Base-by-base conservation (phyloP, 2,888 invertebrate genomes). In the Drosophila infuscata region DNA sequence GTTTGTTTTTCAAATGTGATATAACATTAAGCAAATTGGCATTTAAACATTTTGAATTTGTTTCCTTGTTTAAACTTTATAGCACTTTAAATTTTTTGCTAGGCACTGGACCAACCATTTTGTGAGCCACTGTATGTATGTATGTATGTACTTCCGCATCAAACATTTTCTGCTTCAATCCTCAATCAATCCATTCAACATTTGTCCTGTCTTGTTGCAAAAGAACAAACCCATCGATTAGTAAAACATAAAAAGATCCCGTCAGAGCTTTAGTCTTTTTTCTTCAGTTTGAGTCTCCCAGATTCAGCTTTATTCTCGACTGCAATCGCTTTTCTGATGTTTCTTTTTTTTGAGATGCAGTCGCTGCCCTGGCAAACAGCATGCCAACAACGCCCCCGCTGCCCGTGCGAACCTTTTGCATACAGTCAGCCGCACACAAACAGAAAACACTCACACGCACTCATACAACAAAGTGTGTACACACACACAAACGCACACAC, bases 381-480 rank as follows among this genome's bases (percentile, higher is more conserved):
- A 59, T 53, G 66, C 43, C 59, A 72, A 63, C 77, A 60, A 72
- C 73, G 57, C 77, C 73, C 77, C 77, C 77, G 32, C 36, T n/a
- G 33, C 63, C 48, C 58, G 20, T 38, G 35, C 63, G 17, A 54
- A 71, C 35, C 53, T 29, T 70, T 58, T 58, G 62, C 57, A 70
- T 56, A 70, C 61, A 75, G 61, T 70, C 61, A 61, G 68, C n/a
- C 30, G 49, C 36, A 69, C 43, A 49, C 59, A 59, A 35, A 30
- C 35, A 46, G 46, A 46, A 46, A 46, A 46, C 20, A 65, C 49
- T 36, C 33, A 36, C n/a, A n/a, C 25, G 36, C 38, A 41, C 25
- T 25, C 15, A 46, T 25, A 46, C 25, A 46, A 25, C 25, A 25
- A 25, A 25, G 25, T 25, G 15, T 46, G 41, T n/a, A 41, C 62